Evolutionary conservation across 2,888 invertebrate genomes (phyloP).

Genomic region (Ethmia dodecea): DNA sequence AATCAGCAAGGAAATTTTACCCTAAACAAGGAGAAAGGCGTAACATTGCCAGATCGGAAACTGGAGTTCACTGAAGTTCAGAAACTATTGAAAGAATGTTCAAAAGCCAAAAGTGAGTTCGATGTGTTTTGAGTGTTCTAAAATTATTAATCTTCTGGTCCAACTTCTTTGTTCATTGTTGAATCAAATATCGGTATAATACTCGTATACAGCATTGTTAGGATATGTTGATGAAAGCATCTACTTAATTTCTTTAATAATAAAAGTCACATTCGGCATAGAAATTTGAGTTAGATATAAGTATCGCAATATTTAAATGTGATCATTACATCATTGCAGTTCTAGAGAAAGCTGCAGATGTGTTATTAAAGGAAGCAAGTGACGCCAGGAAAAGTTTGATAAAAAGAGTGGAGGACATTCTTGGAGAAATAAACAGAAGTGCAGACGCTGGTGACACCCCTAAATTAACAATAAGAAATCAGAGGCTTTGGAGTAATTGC

Average conservation of each 20-base stretch:
- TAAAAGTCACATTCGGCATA: no score
- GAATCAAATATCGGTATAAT: no score
- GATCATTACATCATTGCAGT: conserved; percentile 17
- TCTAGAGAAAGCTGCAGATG: conserved; percentile 24
- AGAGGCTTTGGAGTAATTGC: conserved; percentile 71
- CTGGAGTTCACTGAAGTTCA: conserved; percentile 56
- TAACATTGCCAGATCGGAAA: conserved; percentile 52
- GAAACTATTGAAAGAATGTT: conserved; percentile 35
- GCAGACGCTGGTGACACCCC: conserved; percentile 51
- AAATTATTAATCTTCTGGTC: no score
- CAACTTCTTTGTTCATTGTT: no score
- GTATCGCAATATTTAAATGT: background rate
- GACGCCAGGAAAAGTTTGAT: conserved; percentile 40
- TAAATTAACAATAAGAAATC: conserved; percentile 59
- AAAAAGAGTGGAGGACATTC: conserved; percentile 61
- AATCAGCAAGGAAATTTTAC: conserved; percentile 20
- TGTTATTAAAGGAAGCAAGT: conserved; percentile 31
- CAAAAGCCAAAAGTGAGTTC: conserved; percentile 16
- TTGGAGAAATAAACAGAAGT: conserved; percentile 53
- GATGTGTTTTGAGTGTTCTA: no score
- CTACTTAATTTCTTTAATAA: no score
- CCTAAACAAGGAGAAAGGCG: conserved; percentile 15
- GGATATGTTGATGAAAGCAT: no score
- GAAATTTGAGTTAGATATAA: no score
- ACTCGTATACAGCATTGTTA: no score